A percentile compares a stretch with the other conserved stretches of the same genome.
Conservation (phyloP, 2,797 vertebrate genomes). For the Triplophysa bombifrons region DNA sequence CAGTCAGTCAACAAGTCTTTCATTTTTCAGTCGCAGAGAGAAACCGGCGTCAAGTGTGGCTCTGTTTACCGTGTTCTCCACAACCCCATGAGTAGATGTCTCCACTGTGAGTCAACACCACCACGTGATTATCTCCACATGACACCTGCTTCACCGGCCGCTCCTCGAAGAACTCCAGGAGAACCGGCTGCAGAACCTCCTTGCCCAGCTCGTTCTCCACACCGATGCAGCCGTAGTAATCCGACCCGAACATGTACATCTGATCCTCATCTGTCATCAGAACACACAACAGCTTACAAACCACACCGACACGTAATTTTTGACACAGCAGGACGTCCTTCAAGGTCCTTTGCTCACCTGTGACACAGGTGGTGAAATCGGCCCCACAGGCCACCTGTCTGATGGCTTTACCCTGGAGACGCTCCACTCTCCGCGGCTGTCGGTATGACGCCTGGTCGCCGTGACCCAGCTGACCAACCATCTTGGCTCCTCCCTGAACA, state of each 20-base stretch:
- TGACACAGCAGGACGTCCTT: no score
- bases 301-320: no score
- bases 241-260: slow-evolving; percentile 95
- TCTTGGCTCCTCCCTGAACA: slow-evolving; percentile 93
- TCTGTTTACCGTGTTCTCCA: slow-evolving; percentile 83
- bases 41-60: not conserved
- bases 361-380: slow-evolving; percentile 95
- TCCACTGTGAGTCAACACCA: slow-evolving; percentile 86
- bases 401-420: slow-evolving; percentile 93
- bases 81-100: slow-evolving; percentile 96
- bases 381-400: slow-evolving; percentile 93
- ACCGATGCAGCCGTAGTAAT: slow-evolving; percentile 98
- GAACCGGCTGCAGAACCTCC: slow-evolving; percentile 89
- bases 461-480: slow-evolving; percentile 95
- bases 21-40: not conserved
- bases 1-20: not conserved
- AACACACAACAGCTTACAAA: slow-evolving; percentile 22
- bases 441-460: slow-evolving; percentile 96
- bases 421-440: slow-evolving; percentile 93
- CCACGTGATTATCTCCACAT: slow-evolving; percentile 96
- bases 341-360: slow-evolving; percentile 78
- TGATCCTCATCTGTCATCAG: slow-evolving; percentile 90
- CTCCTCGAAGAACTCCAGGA: slow-evolving; percentile 89
- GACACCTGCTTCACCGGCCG: slow-evolving; percentile 92
- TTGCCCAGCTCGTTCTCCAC: slow-evolving; percentile 81